Evolutionary conservation across 2,113 vertebrate genomes (phyloP).

Genomic region (Tylochromis polylepis): DNA sequence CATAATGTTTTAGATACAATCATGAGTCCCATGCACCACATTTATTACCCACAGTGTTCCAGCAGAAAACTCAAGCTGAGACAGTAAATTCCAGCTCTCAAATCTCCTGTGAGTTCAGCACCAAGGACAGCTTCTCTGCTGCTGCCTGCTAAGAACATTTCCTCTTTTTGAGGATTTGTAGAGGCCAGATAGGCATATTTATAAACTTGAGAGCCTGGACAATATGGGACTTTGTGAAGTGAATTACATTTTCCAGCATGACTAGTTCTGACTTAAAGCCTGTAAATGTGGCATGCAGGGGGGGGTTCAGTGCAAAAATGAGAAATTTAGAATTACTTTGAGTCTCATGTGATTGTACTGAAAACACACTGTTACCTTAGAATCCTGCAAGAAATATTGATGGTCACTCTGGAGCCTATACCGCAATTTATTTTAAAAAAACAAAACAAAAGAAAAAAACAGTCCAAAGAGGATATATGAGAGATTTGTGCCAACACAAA

Average conservation of each 20-base stretch:
- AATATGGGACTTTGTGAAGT: constrained; percentile 41
- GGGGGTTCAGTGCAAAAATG: constrained; percentile 8
- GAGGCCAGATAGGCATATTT: constrained; percentile 24
- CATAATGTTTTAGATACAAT: constrained; percentile 9
- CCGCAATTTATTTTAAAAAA: background rate
- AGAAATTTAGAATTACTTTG: constrained; percentile 2
- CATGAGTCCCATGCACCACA: background rate
- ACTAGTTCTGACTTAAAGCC: constrained; percentile 37
- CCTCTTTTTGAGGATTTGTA: constrained; percentile 40
- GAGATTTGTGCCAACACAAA: background rate
- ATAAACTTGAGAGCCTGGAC: constrained; percentile 31
- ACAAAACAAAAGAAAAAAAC: no score
- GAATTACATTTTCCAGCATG: constrained; percentile 44
- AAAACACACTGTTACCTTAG: constrained; percentile 22
- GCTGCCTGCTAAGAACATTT: background rate
- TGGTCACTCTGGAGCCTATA: background rate
- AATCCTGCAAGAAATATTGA: background rate
- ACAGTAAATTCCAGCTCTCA: constrained; percentile 5
- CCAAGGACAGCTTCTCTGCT: constrained; percentile 46
- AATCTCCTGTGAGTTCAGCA: constrained; percentile 39
- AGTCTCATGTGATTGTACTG: background rate
- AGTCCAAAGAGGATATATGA: background rate
- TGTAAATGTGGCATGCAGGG: constrained; percentile 17
- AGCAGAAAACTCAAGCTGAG: background rate
- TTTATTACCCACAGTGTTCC: constrained; percentile 12